Percentiles rank a stretch among this genome's conserved stretches.
Evolutionary conservation across 2,797 vertebrate species (phyloP).

Genomic region (Emydoidea blandingii): DNA sequence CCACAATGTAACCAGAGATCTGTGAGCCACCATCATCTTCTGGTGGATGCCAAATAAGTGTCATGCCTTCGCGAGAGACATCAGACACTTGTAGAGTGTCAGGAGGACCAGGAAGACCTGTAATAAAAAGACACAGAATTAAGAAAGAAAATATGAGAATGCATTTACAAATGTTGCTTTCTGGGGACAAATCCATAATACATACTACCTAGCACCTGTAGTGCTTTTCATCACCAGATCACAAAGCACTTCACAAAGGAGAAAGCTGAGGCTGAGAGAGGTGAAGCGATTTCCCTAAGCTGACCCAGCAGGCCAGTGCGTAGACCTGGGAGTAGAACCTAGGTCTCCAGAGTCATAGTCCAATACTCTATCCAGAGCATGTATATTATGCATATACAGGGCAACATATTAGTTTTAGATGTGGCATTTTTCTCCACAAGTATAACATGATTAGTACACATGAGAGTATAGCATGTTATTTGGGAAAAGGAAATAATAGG

Average conservation of each 20-base stretch:
- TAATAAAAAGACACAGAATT: constrained; percentile 36
- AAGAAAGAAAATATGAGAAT: constrained; percentile 15
- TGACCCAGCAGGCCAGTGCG: not conserved
- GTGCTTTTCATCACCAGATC: not conserved
- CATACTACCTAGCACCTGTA: not conserved
- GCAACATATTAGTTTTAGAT: not conserved
- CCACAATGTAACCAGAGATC: constrained; percentile 96
- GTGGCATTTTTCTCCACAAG: not conserved
- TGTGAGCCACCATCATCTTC: constrained; percentile 96
- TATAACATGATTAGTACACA: not conserved
- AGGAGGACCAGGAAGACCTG: constrained; percentile 94
- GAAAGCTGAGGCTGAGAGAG: not conserved
- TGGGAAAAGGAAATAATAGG: not conserved
- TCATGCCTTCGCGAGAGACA: constrained; percentile 97
- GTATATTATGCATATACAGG: not conserved
- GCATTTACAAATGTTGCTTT: not conserved
- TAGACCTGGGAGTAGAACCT: not conserved
- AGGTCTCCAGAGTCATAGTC: not conserved
- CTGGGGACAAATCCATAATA: not conserved
- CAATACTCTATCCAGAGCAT: not conserved
- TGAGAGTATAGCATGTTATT: not conserved
- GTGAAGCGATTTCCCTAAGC: constrained; percentile 7
- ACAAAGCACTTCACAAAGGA: constrained; percentile 6
- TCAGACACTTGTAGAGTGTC: constrained; percentile 94
- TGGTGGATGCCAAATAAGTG: constrained; percentile 95